Evolutionary conservation across 2,888 invertebrate species (phyloP), one percentile per base, ranked within the genome.

Genomic region (Steromphala cineraria): DNA sequence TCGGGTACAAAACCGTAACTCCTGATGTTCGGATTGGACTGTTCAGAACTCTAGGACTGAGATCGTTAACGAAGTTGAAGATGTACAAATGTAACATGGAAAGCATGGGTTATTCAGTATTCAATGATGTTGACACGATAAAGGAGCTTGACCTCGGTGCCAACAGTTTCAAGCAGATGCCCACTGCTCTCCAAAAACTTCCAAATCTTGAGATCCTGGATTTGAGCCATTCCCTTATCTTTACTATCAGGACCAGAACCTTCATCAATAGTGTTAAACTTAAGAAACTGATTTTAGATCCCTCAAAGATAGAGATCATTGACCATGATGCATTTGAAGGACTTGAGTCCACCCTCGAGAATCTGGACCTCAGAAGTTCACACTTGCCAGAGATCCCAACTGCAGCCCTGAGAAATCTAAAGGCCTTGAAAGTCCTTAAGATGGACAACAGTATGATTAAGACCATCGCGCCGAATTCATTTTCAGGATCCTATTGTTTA

Each of bases 401-500:
- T 15, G 62, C 24, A 1, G 21, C 62, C n/a, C 8, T 62, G 17
- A 62, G 28, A 17, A 24, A 24, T 4, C 15, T 62, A 24, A 62
- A 24, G 13, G 62, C 62, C 28, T 8, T 62, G 28, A 62, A 62
- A 28, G 10, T 28, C 15, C 7, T 62, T 5, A 17, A 62, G 7
- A 2, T 62, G 7, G 17, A 21, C 13, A 17, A 15, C 28, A 62
- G 17, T 62, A 24, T 8, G 24, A 28, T 62, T 13, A 21, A 24
- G 28, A 62, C 62, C 24, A 62, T 62, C 28, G 28, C 62, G 15
- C 28, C 15, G 15, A 28, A 28, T 62, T 75, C 75, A 4, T 21
- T 75, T 46, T 40, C 46, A 2, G 75, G 75, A 15, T 75, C 75
- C 17, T 75, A 52, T 52, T 75, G 75, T 52, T 75, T 75, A 13